Evolutionary conservation across 2,888 invertebrate species (phyloP), one percentile per base, ranked within the genome.

Genomic region (Drosophila maculinotata): DNA sequence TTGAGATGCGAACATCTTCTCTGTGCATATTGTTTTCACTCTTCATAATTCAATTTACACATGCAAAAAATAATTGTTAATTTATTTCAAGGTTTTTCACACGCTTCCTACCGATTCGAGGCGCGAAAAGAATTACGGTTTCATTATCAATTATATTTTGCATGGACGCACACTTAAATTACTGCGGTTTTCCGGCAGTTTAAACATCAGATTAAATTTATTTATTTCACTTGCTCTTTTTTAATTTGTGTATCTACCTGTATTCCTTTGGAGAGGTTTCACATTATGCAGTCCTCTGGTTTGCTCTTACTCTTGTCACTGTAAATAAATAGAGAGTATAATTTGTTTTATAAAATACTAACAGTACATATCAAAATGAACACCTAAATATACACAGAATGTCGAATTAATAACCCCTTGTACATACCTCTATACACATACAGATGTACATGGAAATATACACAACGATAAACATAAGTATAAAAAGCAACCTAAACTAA

Each of bases 361-460:
- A 87, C 88, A 87, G 87, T 85, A 90, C 90, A 90, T 90, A 90
- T 90, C 90, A 90, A 82, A 79, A 77, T 78, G 87, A 89, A 90
- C 90, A 90, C 90, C 90, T 90, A 89, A 84, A 80, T 78, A 79
- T 87, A 86, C 84, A 87, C 75, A 73, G 35, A 63, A 64, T 28
- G 38, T 49, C 56, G 58, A 72, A 70, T 47, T 35, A 70, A 70
- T 52, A 62, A 62, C 56, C 86, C 71, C 74, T 78, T 87, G 85
- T 87, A 87, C 59, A 81, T 87, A 81, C 30, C 69, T 73, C 69
- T 83, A 71, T 88, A 86, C 73, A 82, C 68, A 82, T 65, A 84
- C 69, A n/a, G n/a, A 74, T 70, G 72, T 73, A 69, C 66, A 77
- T 69, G 74, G 59, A 70, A 77, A 70, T 67, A 59, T 48, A 69